A percentile compares a stretch with the other conserved stretches of the same genome.
phyloP scores from a whole-genome alignment of 1,140 invertebrate species.

The Adoxophyes honmai region DNA sequence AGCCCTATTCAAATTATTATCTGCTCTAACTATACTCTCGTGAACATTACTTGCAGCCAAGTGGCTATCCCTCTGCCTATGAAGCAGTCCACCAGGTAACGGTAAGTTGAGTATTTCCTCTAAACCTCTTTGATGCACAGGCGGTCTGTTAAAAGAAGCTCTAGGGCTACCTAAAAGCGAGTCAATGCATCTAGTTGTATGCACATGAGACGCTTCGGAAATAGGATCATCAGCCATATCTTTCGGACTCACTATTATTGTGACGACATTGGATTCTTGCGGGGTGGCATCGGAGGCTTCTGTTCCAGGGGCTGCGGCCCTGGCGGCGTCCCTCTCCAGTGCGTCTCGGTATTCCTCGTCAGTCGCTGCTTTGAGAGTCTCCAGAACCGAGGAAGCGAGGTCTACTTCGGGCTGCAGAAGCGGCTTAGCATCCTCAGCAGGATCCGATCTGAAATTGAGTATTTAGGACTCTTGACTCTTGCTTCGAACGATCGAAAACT shows the following conservation, averaged over 20 bases:
- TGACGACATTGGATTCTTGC: slow-evolving; percentile 38
- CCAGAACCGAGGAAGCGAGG: slow-evolving; percentile 60
- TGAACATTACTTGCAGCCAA: slow-evolving; percentile 40
- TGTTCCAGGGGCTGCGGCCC: slow-evolving; percentile 26
- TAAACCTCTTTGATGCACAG: neutral
- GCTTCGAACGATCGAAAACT: too few species aligned
- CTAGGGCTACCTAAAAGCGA: slow-evolving; percentile 27
- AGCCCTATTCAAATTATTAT: neutral
- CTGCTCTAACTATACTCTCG: slow-evolving; percentile 23
- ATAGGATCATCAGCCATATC: slow-evolving; percentile 31
- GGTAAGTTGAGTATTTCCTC: slow-evolving; percentile 5
- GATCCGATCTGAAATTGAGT: slow-evolving; percentile 29
- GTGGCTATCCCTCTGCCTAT: slow-evolving; percentile 27
- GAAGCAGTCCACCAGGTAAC: neutral
- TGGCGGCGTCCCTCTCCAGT: slow-evolving; percentile 53
- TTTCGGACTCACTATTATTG: slow-evolving; percentile 45
- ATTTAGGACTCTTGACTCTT: too few species aligned
- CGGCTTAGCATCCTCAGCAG: slow-evolving; percentile 43
- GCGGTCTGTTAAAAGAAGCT: slow-evolving; percentile 10
- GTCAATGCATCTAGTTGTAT: slow-evolving; percentile 42
- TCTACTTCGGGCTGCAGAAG: slow-evolving; percentile 61
- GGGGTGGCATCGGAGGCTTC: slow-evolving; percentile 29
- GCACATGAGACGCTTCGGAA: slow-evolving; percentile 42
- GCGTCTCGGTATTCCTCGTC: slow-evolving; percentile 66
- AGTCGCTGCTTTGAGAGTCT: slow-evolving; percentile 57